phyloP scores from a whole-genome alignment of 2,113 vertebrate genomes.

The Callionymus lyra region DNA sequence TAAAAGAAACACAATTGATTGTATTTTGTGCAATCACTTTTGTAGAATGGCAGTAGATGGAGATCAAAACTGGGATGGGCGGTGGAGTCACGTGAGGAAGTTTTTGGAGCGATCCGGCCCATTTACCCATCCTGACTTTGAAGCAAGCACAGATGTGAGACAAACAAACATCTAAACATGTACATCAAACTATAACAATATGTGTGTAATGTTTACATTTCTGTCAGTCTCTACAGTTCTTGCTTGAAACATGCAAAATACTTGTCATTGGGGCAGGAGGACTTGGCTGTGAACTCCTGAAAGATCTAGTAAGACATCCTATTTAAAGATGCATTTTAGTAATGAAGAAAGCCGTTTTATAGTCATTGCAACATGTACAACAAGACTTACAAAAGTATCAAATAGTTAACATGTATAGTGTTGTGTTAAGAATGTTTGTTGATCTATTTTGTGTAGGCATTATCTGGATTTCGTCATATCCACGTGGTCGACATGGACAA shows the following conservation, averaged over 20 bases:
- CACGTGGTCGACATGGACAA: constrained; percentile 98
- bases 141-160: constrained; percentile 88
- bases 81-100: constrained; percentile 96
- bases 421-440: not conserved
- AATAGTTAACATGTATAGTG: too few relatives aligned
- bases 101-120: constrained; percentile 94
- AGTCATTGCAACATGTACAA: too few relatives aligned
- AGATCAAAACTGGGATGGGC: constrained; percentile 90
- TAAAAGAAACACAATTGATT: not conserved
- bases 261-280: constrained; percentile 92
- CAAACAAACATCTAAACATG: not conserved
- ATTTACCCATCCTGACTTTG: constrained; percentile 98
- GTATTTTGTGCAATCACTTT: constrained; percentile 55
- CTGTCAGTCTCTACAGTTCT: constrained; percentile 81
- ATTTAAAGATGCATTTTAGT: too few relatives aligned
- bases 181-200: not conserved
- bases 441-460: constrained; percentile 62
- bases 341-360: too few relatives aligned
- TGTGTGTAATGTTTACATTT: not conserved
- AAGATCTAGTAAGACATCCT: constrained; percentile 79
- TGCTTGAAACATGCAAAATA: constrained; percentile 90
- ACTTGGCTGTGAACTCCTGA: constrained; percentile 92
- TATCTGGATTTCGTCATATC: constrained; percentile 91
- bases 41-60: constrained; percentile 97
- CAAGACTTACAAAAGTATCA: too few relatives aligned